Conservation (phyloP, 2,888 invertebrate species). For the Drosophila formosana region DNA sequence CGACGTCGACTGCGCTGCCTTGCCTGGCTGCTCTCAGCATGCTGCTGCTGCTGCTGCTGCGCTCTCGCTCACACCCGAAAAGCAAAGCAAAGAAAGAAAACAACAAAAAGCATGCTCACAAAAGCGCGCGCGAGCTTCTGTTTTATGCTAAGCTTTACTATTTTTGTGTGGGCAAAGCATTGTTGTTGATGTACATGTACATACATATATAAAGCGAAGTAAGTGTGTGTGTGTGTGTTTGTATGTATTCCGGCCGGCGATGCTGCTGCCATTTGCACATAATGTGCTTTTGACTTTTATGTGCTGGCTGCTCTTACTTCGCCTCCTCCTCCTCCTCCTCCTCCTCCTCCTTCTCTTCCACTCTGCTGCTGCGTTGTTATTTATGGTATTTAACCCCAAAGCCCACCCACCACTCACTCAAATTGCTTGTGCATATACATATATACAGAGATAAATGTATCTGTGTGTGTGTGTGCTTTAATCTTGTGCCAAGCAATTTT, state of each 20-base stretch:
- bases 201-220: slow-evolving; percentile 10
- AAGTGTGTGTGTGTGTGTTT: slow-evolving; percentile 13
- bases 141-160: slow-evolving; percentile 61
- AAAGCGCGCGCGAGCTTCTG: slow-evolving; percentile 63
- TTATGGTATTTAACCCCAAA: slow-evolving; percentile 75
- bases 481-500: slow-evolving; percentile 73
- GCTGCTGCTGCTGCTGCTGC: slow-evolving; percentile 4
- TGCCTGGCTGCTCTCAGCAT: slow-evolving; percentile 19
- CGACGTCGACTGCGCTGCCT: slow-evolving; percentile 28
- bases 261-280: slow-evolving; percentile 43
- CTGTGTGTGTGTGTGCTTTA: slow-evolving; percentile 56
- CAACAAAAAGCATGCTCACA: slow-evolving; percentile 36
- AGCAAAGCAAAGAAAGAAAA: slow-evolving; percentile 2
- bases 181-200: slow-evolving; percentile 30
- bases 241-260: slow-evolving; percentile 51
- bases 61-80: slow-evolving; percentile 16
- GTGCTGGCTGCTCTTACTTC: slow-evolving; percentile 64
- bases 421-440: slow-evolving; percentile 59
- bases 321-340: slow-evolving; percentile 14
- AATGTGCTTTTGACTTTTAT: slow-evolving; percentile 57
- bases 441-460: slow-evolving; percentile 10
- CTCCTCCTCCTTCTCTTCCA: not conserved
- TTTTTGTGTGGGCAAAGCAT: slow-evolving; percentile 33
- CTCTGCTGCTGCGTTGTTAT: slow-evolving; percentile 57
- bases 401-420: slow-evolving; percentile 48